These are phyloP conservation scores for Anastatus disparis DNA, from an alignment of 1,140 invertebrate genomes.

Conservation along the genomic window DNA sequence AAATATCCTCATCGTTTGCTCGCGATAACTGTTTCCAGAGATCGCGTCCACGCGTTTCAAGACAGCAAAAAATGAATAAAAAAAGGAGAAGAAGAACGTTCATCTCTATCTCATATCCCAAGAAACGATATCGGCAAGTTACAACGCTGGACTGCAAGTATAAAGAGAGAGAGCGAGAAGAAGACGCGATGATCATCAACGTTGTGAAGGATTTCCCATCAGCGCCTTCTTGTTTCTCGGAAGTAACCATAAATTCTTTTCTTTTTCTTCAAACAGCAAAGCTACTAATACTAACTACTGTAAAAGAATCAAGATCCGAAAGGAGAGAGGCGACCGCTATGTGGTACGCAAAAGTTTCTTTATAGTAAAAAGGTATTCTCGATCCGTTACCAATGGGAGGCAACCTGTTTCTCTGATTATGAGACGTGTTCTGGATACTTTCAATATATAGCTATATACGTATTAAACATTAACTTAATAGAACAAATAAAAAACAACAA, in stretches of 20 bases:
- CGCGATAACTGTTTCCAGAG: conserved; percentile 32
- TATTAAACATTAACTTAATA: too few relatives aligned
- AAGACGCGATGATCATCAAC: conserved; percentile 37
- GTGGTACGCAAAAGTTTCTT: neutral
- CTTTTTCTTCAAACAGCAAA: conserved; percentile 43
- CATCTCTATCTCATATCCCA: too few relatives aligned
- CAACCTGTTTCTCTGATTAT: too few relatives aligned
- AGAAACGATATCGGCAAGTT: conserved; percentile 38
- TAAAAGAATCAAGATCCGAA: conserved; percentile 34
- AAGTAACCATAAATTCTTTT: conserved; percentile 54
- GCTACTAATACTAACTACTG: too few relatives aligned
- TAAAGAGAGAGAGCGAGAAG: too few relatives aligned
- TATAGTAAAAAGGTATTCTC: neutral
- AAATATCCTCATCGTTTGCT: too few relatives aligned
- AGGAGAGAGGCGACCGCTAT: neutral
- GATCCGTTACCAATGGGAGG: too few relatives aligned
- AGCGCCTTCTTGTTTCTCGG: conserved; percentile 46
- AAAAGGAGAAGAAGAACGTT: too few relatives aligned
- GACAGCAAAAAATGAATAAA: conserved; percentile 23
- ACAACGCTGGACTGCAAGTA: neutral
- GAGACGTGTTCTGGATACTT: too few relatives aligned
- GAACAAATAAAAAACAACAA: too few relatives aligned
- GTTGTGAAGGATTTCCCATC: conserved; percentile 46
- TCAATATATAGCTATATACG: too few relatives aligned
- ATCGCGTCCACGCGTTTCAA: neutral